Percentiles rank a stretch among this genome's conserved stretches.
Conservation (phyloP, 1,140 invertebrate genomes). For the Drosophila subobscura region DNA sequence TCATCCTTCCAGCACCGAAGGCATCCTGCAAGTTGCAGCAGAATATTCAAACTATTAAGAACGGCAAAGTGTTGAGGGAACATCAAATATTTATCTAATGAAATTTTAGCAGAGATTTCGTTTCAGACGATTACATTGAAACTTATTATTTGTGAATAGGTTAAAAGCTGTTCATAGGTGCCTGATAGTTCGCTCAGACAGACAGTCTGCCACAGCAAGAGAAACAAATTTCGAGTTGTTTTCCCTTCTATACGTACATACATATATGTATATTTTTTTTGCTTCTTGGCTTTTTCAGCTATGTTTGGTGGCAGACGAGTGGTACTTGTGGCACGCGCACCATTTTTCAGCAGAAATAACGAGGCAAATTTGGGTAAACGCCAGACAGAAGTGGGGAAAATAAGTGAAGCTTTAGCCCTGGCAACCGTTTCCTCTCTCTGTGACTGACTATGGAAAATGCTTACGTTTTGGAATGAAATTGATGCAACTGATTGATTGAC, state of each 20-base stretch:
- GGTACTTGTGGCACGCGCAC: constrained; percentile 63
- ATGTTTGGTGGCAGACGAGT: constrained; percentile 52
- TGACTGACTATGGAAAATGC: constrained; percentile 14
- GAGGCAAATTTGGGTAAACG: constrained; percentile 60
- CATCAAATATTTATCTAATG: not conserved
- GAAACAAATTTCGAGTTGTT: no score
- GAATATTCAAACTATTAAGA: not conserved
- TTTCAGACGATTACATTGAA: no score
- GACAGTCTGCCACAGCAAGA: no score
- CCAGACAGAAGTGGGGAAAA: constrained; percentile 2
- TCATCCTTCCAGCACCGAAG: constrained; percentile 34
- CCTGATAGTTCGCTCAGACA: no score
- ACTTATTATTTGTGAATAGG: no score
- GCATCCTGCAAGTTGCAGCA: constrained; percentile 9
- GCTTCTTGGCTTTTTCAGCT: constrained; percentile 26
- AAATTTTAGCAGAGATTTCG: not conserved
- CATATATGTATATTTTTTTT: constrained; percentile 36
- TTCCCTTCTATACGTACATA: constrained; percentile 15
- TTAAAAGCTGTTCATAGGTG: no score
- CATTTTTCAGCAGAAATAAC: constrained; percentile 70
- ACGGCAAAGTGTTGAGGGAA: constrained; percentile 4
- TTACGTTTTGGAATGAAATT: constrained; percentile 19
- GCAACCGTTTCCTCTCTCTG: not conserved
- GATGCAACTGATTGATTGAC: constrained; percentile 66
- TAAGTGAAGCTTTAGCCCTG: constrained; percentile 4